phyloP scores from a whole-genome alignment of 2,797 vertebrate genomes.

The Okamejei kenojei region DNA sequence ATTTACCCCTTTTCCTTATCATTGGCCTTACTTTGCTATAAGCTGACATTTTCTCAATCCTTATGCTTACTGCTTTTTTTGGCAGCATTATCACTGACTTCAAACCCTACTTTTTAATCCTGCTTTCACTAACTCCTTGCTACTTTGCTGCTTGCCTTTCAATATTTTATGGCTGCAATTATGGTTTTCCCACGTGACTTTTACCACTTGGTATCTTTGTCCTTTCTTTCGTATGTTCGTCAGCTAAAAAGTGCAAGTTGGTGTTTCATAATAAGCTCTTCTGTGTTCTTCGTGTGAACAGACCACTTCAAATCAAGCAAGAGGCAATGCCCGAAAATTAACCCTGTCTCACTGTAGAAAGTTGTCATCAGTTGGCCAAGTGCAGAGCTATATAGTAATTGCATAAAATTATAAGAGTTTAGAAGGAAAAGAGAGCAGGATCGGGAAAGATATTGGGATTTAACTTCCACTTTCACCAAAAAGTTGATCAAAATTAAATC shows the following conservation, averaged over 20 bases:
- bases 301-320: background rate
- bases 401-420: background rate
- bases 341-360: background rate
- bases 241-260: conserved; percentile 8
- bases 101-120: background rate
- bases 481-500: too few species aligned
- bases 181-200: background rate
- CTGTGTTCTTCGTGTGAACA: background rate
- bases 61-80: too few species aligned
- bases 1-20: too few species aligned
- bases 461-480: background rate
- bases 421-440: background rate
- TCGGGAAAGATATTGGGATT: background rate
- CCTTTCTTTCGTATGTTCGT: background rate
- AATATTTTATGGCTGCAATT: background rate
- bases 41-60: too few species aligned
- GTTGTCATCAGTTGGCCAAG: background rate
- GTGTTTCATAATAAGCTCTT: background rate
- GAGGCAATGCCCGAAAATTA: background rate
- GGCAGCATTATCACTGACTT: background rate
- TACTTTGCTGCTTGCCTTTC: background rate
- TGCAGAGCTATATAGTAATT: background rate
- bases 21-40: too few species aligned
- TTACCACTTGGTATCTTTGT: background rate
- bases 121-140: too few species aligned